A percentile compares a stretch with the other conserved stretches of the same genome.
phyloP scores from a whole-genome alignment of 2,888 invertebrate genomes.

The Diarsia dahlii region DNA sequence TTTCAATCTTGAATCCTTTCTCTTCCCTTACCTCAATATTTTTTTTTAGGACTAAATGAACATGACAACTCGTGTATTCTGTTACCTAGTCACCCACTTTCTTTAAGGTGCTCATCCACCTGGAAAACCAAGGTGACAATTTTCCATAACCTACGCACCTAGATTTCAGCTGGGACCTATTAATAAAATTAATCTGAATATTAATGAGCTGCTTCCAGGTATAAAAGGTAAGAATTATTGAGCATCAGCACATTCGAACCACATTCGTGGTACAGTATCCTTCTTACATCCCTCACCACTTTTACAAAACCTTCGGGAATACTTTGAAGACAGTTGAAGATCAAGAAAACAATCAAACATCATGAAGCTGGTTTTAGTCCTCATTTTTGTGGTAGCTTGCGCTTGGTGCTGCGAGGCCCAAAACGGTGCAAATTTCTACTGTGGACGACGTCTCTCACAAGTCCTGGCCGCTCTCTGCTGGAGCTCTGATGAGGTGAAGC shows the following conservation, averaged over 20 bases:
- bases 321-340: background rate
- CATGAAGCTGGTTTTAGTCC: constrained; percentile 48
- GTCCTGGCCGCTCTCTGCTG: constrained; percentile 47
- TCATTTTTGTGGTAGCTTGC: constrained; percentile 25
- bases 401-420: constrained; percentile 36
- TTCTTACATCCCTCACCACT: constrained; percentile 1
- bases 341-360: background rate
- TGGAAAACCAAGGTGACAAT: constrained; percentile 26
- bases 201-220: constrained; percentile 39
- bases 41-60: background rate
- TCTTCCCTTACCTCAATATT: background rate
- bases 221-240: constrained; percentile 40
- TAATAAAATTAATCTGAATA: constrained; percentile 45
- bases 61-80: background rate
- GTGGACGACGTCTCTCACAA: constrained; percentile 47
- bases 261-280: constrained; percentile 22
- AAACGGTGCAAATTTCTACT: constrained; percentile 41
- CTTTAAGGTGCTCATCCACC: constrained; percentile 10
- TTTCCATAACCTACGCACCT: constrained; percentile 30
- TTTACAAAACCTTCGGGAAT: background rate
- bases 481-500: constrained; percentile 43
- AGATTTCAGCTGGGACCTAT: constrained; percentile 15
- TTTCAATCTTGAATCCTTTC: background rate
- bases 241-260: constrained; percentile 37
- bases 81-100: constrained; percentile 6